These are phyloP conservation scores for Syrrhaptes paradoxus DNA, from an alignment of 2,113 vertebrate species.

Conservation along the genomic window DNA sequence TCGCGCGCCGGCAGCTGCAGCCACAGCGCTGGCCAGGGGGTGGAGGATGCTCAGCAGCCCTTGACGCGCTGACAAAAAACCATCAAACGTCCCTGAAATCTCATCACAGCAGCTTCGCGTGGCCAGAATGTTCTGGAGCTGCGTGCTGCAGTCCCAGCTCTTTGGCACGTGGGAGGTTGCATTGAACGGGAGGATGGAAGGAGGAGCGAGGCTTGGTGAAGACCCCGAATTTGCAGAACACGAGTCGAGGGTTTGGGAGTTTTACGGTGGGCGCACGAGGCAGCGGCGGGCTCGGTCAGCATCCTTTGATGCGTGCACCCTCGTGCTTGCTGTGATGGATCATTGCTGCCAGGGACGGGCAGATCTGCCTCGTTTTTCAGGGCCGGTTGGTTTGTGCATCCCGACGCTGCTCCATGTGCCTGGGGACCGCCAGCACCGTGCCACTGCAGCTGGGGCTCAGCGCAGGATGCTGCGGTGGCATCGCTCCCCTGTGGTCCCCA, in stretches of 20 bases:
- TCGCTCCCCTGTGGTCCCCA: accelerated
- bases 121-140: neutral
- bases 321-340: neutral
- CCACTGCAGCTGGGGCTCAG: neutral
- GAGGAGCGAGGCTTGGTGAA: neutral
- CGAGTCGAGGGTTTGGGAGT: accelerated
- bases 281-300: neutral
- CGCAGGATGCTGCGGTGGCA: accelerated
- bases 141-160: neutral
- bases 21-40: neutral
- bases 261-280: neutral
- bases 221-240: neutral
- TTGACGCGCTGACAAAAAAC: neutral
- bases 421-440: neutral
- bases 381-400: neutral
- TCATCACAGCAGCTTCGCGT: neutral
- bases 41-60: neutral
- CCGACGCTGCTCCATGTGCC: accelerated
- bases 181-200: neutral
- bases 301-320: accelerated
- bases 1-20: no score
- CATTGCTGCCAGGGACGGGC: neutral
- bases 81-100: neutral
- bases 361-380: neutral
- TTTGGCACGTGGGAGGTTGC: neutral